Conservation (phyloP, 1,140 invertebrate species). For the Wasmannia auropunctata region DNA sequence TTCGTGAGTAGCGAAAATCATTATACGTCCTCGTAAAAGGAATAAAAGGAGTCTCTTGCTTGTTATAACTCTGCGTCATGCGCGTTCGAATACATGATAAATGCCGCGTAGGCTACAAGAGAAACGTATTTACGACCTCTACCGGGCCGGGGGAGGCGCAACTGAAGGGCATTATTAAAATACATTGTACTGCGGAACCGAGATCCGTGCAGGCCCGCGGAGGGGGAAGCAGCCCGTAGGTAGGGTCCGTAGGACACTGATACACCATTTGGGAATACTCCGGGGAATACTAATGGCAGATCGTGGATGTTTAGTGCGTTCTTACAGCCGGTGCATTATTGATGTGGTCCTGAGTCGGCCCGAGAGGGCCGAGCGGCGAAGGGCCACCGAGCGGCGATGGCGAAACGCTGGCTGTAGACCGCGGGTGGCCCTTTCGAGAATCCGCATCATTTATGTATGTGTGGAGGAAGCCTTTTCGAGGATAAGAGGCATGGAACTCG, state of each 20-base stretch:
- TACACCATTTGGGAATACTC: constrained; percentile 77
- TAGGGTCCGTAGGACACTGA: constrained; percentile 72
- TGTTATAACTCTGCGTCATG: constrained; percentile 16
- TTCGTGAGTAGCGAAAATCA: constrained; percentile 28
- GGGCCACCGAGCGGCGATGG: constrained; percentile 53
- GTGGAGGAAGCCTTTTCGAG: constrained; percentile 77
- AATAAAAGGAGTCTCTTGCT: constrained; percentile 37
- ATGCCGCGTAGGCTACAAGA: constrained; percentile 25
- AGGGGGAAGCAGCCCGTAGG: not conserved
- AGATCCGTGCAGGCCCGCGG: constrained; percentile 18
- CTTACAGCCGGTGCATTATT: constrained; percentile 79
- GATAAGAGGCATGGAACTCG: constrained; percentile 71
- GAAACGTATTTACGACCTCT: constrained; percentile 53
- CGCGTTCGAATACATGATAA: constrained; percentile 28
- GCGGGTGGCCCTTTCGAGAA: constrained; percentile 77
- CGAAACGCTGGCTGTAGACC: constrained; percentile 61
- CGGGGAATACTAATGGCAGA: constrained; percentile 76
- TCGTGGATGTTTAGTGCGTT: constrained; percentile 80
- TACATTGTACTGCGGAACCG: constrained; percentile 28
- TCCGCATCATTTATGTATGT: constrained; percentile 81
- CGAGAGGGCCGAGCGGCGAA: constrained; percentile 39
- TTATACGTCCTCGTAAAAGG: not conserved
- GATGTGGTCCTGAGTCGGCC: constrained; percentile 68
- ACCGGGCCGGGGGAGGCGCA: not conserved
- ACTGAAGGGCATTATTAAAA: constrained; percentile 52